Base-by-base conservation (phyloP, 2,888 invertebrate genomes). In the Drosophila conformis region DNA sequence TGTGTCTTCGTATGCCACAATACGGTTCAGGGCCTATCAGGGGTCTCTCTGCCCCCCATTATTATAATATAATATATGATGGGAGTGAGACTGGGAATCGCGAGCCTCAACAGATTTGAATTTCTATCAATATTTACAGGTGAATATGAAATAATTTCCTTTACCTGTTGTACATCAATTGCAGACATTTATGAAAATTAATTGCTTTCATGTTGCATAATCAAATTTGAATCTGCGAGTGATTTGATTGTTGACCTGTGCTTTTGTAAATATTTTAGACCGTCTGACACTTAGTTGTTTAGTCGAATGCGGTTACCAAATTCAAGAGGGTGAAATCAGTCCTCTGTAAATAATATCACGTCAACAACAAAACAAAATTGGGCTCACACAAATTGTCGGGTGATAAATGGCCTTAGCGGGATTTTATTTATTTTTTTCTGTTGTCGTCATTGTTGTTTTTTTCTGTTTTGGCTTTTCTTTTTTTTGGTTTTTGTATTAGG, bases 371-470 rank as follows among this genome's bases (percentile, higher is more conserved):
- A 72, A 73, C 75, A 59, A 73, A 80, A 82, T 84, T 75, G 76
- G 68, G 70, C 71, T 62, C 66, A 58, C 65, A 86, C 89, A 89
- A 84, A 84, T 84, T 89, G 74, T 87, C 75, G 82, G 75, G 91
- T 93, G 93, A 93, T 93, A 92, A 92, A 93, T 93, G 91, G 92
- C 90, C 92, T 92, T 92, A 93, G 91, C 93, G 91, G 91, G 92
- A 93, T 93, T 93, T 92, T 91, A 88, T 90, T 92, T 91, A 64
- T 77, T 79, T 78, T 66, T 90, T 56, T 46, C 48, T 65, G 48
- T 48, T 54, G 68, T 49, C 73, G 64, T 59, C 53, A 66, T 58
- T 62, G 57, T 54, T 58, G 52, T 42, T 53, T 48, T 70, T 31
- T 31, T 10, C 31, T 8, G 31, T 31, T 31, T 31, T 31, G 33